Conservation (phyloP, 2,888 invertebrate genomes). For the Diploptera punctata region DNA sequence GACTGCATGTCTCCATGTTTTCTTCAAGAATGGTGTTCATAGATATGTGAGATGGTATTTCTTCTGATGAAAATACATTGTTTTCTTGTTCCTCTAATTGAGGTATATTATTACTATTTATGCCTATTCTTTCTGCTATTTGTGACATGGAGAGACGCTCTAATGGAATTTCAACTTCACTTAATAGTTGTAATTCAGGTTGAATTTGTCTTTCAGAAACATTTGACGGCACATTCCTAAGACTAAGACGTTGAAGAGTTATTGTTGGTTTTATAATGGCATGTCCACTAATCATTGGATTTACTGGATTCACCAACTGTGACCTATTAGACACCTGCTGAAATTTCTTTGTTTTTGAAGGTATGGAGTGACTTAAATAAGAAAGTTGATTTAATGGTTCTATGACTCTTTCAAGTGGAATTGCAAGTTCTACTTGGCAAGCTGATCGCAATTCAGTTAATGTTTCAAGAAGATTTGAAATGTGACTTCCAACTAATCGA, state of each 20-base stretch:
- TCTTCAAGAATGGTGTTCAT: no score
- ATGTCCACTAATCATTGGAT: conserved; percentile 21
- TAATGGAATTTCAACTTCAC: neutral
- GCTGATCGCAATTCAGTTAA: neutral
- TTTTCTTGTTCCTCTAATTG: no score
- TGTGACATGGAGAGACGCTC: neutral
- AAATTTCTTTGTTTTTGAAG: no score
- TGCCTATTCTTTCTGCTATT: no score
- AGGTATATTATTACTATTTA: no score
- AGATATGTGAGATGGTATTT: no score
- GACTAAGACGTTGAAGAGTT: neutral
- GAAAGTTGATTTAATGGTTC: no score
- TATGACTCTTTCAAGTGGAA: neutral
- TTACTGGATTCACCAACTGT: conserved; percentile 3
- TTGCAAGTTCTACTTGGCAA: neutral
- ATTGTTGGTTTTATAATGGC: conserved; percentile 18
- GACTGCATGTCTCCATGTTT: no score
- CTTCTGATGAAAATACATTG: no score
- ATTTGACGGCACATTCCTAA: neutral
- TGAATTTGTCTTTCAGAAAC: neutral
- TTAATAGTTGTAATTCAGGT: neutral
- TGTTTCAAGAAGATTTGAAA: neutral
- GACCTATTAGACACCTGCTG: neutral
- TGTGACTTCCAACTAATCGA: neutral
- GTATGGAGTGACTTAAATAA: no score